Evolutionary conservation across 2,888 invertebrate genomes (phyloP), one percentile per base, ranked within the genome.

Genomic region (Latheticus oryzae): DNA sequence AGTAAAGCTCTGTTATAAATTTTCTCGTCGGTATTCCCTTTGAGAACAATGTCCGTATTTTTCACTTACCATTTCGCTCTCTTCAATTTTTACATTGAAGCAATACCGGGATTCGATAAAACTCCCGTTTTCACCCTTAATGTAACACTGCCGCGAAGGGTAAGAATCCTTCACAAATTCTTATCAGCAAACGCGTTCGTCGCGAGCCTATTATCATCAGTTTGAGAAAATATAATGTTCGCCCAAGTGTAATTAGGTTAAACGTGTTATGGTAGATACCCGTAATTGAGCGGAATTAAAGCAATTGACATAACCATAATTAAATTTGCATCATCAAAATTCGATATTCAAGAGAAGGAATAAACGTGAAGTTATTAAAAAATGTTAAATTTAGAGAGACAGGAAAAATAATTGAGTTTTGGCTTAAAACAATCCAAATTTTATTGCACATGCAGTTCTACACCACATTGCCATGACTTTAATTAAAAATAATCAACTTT

Each of bases 401-500:
- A n/a, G n/a, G n/a, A n/a, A n/a, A n/a, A n/a, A n/a, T n/a, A n/a
- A n/a, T n/a, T n/a, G n/a, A n/a, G n/a, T n/a, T n/a, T n/a, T n/a
- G n/a, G n/a, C n/a, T n/a, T n/a, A n/a, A 38, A 45, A 45, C 45
- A 45, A 30, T 45, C 32, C 19, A 45, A 45, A 45, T 30, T 45
- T 45, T 45, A 45, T 28, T 50, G 50, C 50, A 50, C 37, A 38
- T 28, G 38, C 50, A 38, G 28, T 30, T 15, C 5, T 13, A 47
- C 26, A 35, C 19, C 32, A 45, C 26, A 15, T 30, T 17, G 45
- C 30, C 28, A 50, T 17, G 38, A 54, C 47, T 54, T 54, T 55
- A 55, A 55, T 55, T 55, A 55, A 55, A 55, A 55, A 55, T 55
- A 55, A 55, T 55, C 55, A 55, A 55, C 48, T 55, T 55, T 48